Evolutionary conservation across 2,888 invertebrate species (phyloP).

Genomic region (Phyllotreta cruciferae): DNA sequence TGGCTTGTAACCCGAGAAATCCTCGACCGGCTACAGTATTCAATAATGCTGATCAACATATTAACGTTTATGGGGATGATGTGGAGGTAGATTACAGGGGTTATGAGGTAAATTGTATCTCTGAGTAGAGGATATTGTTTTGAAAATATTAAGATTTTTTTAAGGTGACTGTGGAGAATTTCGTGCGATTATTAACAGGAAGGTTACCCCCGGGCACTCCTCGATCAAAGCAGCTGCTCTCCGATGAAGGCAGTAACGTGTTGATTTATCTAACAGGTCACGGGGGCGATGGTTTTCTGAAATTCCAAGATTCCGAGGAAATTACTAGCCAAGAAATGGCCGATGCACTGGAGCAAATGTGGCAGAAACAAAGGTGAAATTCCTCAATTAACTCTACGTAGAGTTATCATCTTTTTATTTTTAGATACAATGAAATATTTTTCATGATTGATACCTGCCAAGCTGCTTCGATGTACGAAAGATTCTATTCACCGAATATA

Average conservation of each 20-base stretch:
- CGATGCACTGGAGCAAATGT: conserved; percentile 99
- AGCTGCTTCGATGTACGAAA: conserved; percentile 97
- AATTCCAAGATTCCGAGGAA: conserved; percentile 99
- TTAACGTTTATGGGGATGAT: conserved; percentile 99
- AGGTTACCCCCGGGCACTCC: conserved; percentile 92
- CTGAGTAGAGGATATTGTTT: background rate
- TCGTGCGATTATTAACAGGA: conserved; percentile 94
- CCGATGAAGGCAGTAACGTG: conserved; percentile 97
- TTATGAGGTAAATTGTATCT: conserved; percentile 70
- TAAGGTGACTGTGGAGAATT: conserved; percentile 96
- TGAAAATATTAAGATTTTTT: conserved; percentile 12
- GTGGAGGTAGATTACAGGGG: conserved; percentile 99
- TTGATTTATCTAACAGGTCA: conserved; percentile 96
- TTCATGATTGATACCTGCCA: conserved; percentile 99
- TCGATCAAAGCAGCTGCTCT: conserved; percentile 90
- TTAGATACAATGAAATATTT: conserved; percentile 95
- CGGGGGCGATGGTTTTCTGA: conserved; percentile 98
- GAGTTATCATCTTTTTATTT: background rate
- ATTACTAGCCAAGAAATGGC: conserved; percentile 98
- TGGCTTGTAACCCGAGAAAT: conserved; percentile 99
- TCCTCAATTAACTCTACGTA: background rate
- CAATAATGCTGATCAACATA: conserved; percentile 97
- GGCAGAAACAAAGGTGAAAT: conserved; percentile 91
- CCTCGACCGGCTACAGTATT: conserved; percentile 97
- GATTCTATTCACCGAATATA: conserved; percentile 98